Percentiles rank a stretch among this genome's conserved stretches.
Evolutionary conservation across 1,140 invertebrate species (phyloP).

Genomic region (Drosophila funebris): DNA sequence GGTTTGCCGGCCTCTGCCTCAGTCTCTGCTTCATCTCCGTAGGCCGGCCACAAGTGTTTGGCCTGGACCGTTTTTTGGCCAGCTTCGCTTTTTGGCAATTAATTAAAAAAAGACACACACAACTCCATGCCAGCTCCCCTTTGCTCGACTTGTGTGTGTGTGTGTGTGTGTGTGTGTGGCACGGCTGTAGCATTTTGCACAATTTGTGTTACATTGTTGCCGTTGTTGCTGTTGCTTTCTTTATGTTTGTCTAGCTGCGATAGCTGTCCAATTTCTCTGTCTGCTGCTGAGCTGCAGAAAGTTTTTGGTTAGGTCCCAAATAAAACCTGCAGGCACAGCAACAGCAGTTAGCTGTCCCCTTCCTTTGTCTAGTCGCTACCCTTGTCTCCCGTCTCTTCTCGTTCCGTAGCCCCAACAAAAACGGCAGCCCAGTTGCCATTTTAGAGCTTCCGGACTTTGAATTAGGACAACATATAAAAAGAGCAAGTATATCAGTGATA

Average conservation of each 20-base stretch:
- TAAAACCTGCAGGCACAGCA: slow-evolving; percentile 74
- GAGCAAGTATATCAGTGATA: neutral
- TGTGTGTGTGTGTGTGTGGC: slow-evolving; percentile 47
- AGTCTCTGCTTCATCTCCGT: neutral
- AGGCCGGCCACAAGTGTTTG: slow-evolving; percentile 66
- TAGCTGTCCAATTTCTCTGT: slow-evolving; percentile 62
- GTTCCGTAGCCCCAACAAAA: slow-evolving; percentile 38
- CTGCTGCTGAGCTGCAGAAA: no score
- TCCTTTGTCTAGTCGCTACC: slow-evolving; percentile 8
- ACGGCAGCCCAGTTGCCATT: slow-evolving; percentile 61
- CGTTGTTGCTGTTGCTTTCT: slow-evolving; percentile 51
- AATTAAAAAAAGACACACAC: slow-evolving; percentile 69
- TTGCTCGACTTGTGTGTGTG: no score
- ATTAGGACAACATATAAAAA: slow-evolving; percentile 8
- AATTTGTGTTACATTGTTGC: slow-evolving; percentile 70
- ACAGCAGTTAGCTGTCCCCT: slow-evolving; percentile 47
- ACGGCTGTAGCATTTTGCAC: slow-evolving; percentile 68
- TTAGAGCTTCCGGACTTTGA: slow-evolving; percentile 47
- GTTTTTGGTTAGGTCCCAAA: slow-evolving; percentile 57
- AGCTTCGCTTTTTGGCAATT: slow-evolving; percentile 73
- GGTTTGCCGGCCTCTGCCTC: slow-evolving; percentile 42
- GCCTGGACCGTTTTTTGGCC: slow-evolving; percentile 55
- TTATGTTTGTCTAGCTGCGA: slow-evolving; percentile 63
- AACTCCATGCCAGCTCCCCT: no score
- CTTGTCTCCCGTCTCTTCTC: neutral